Evolutionary conservation across 1,140 invertebrate species (phyloP).

Genomic region (Micrasema longulum): DNA sequence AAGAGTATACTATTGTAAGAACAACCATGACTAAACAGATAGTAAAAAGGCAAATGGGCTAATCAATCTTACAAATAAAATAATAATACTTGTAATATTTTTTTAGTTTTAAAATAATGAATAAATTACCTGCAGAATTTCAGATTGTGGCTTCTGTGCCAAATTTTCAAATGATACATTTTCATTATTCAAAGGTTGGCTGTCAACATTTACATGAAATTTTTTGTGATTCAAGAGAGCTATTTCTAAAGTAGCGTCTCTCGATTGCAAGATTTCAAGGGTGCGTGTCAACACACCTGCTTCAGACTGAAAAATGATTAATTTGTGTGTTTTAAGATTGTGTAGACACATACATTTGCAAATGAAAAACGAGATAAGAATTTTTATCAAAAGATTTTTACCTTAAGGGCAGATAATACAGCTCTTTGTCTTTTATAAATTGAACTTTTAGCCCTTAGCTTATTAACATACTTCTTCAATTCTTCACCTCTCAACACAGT

Average conservation of each 20-base stretch:
- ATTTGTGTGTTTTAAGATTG: background rate
- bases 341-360: background rate
- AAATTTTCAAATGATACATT: constrained; percentile 59
- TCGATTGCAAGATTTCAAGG: constrained; percentile 62
- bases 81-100: too few relatives aligned
- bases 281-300: constrained; percentile 63
- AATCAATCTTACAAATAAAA: too few relatives aligned
- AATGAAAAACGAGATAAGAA: too few relatives aligned
- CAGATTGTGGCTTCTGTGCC: constrained; percentile 63
- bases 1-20: too few relatives aligned
- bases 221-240: constrained; percentile 67
- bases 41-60: too few relatives aligned
- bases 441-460: constrained; percentile 81
- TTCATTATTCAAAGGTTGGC: constrained; percentile 58
- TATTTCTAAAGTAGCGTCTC: constrained; percentile 65
- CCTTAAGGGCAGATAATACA: constrained; percentile 78
- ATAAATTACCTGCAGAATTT: constrained; percentile 63
- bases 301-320: constrained; percentile 58
- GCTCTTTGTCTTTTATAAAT: constrained; percentile 83
- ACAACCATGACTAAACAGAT: too few relatives aligned
- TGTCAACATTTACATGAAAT: constrained; percentile 60
- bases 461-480: constrained; percentile 85
- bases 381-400: constrained; percentile 63
- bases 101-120: constrained; percentile 23
- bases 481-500: constrained; percentile 82